Base-by-base conservation (phyloP, 2,888 invertebrate species). In the Subacronicta megacephala region DNA sequence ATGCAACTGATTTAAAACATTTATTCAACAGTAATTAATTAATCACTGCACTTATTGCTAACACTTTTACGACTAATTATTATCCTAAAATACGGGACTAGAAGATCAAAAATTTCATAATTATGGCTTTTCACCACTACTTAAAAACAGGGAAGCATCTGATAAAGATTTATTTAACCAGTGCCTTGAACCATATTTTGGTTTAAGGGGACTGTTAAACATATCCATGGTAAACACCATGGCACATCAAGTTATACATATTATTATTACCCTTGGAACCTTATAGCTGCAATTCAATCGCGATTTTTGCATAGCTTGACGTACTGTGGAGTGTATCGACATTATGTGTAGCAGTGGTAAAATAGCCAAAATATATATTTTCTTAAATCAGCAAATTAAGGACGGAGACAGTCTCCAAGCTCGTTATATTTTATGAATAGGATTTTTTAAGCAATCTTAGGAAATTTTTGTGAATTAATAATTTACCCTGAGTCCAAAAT, bases 61-160 rank as follows among this genome's bases (percentile, higher is more conserved):
- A 56, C 54, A 63, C 50, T 56, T 67, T 70, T 63, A 65, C 52
- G 47, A 47, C 58, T 64, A 68, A 74, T 67, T 88, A 74, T 67
- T 88, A 86, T 80, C 62, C 53, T 75, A 72, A 81, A 40, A 75
- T 85, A 87, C 56, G 77, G 82, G 92, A 92, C 92, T 92, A 92
- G 92, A 92, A 88, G 84, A 77, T 76, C 71, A 68, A 61, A 49
- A 17, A 36, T 68, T 61, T 70, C 53, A 58, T 58, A 49, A 47
- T 53, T 16, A 45, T 49, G 49, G 50, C 38, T 51, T 44, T 60
- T 52, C 17, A 51, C 54, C 57, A 66, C 59, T 66, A 49, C 51
- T 15, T 44, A 51, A 62, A 47, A 40, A 43, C 35, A 42, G 15
- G 9, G 31, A 31, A n/a, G 31, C 26, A 26, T 26, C 26, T 26